Conservation (phyloP, 2,797 vertebrate genomes). For the Notolepis coatsorum region DNA sequence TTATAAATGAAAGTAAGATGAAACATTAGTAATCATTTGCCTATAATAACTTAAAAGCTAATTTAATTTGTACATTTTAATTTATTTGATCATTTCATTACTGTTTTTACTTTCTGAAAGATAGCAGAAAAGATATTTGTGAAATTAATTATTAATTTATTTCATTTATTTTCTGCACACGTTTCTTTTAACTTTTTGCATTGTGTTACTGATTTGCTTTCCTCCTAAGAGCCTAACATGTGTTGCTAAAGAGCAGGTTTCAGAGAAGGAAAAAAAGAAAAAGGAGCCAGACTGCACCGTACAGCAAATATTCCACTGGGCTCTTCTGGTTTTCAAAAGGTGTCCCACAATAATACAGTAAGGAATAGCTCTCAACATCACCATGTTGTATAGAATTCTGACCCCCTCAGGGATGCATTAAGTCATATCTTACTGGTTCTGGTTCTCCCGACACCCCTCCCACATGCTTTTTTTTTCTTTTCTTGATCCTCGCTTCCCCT, state of each 20-base stretch:
- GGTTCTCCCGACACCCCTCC: slow-evolving; percentile 43
- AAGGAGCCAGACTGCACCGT: slow-evolving; percentile 50
- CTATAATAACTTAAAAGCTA: slow-evolving; percentile 79
- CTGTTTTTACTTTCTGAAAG: slow-evolving; percentile 41
- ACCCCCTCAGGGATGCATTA: slow-evolving; percentile 84
- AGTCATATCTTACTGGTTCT: slow-evolving; percentile 64
- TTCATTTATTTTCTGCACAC: slow-evolving; percentile 45
- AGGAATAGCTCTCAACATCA: slow-evolving; percentile 63
- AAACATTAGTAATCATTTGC: slow-evolving; percentile 65
- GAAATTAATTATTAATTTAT: slow-evolving; percentile 79
- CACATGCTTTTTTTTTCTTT: slow-evolving; percentile 29
- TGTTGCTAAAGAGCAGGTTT: slow-evolving; percentile 54
- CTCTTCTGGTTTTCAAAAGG: slow-evolving; percentile 50
- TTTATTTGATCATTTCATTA: slow-evolving; percentile 79
- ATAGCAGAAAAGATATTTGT: slow-evolving; percentile 51
- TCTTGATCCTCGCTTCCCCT: too few relatives aligned
- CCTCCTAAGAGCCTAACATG: slow-evolving; percentile 15
- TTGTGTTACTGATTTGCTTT: slow-evolving; percentile 65
- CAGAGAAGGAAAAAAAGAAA: slow-evolving; percentile 28
- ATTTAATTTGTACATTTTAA: slow-evolving; percentile 82
- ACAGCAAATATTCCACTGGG: slow-evolving; percentile 38
- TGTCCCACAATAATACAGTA: slow-evolving; percentile 44
- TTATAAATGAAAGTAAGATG: slow-evolving; percentile 66
- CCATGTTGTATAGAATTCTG: slow-evolving; percentile 66
- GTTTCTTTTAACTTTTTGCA: slow-evolving; percentile 38